Percentiles rank a stretch among this genome's conserved stretches.
phyloP scores from a whole-genome alignment of 2,113 vertebrate species.

The Noctilio leporinus region DNA sequence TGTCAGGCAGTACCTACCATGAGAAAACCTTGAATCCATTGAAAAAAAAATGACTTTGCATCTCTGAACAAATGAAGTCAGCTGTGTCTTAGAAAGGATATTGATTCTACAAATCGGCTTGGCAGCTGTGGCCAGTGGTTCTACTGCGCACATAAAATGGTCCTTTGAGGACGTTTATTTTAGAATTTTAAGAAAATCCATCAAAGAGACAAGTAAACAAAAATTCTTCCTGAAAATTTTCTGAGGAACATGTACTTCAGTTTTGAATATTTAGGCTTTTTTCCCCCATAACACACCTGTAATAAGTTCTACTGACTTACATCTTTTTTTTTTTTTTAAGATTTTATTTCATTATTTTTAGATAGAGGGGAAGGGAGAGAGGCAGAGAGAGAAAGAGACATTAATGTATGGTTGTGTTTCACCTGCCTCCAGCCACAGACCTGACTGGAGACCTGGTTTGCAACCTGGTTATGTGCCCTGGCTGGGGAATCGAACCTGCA shows the following conservation, averaged over 20 bases:
- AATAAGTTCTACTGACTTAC: not conserved
- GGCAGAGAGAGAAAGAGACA: too few relatives aligned
- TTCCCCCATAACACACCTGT: not conserved
- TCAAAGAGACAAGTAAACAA: not conserved
- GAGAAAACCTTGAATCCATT: not conserved
- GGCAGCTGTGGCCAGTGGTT: not conserved
- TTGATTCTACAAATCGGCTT: not conserved
- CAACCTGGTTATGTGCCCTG: too few relatives aligned
- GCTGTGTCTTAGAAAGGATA: not conserved
- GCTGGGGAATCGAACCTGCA: too few relatives aligned
- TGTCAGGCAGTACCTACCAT: not conserved
- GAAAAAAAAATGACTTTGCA: not conserved
- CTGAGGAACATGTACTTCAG: not conserved
- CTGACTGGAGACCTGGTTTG: too few relatives aligned
- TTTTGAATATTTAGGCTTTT: slow-evolving; percentile 35
- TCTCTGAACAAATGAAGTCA: not conserved
- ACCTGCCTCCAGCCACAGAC: too few relatives aligned
- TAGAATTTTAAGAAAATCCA: slow-evolving; percentile 9
- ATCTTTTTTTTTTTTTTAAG: not conserved
- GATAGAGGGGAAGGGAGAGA: too few relatives aligned
- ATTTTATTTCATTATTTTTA: too few relatives aligned
- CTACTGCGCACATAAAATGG: not conserved
- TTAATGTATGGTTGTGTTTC: too few relatives aligned
- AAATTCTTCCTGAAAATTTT: slow-evolving; percentile 9
- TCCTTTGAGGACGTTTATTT: slow-evolving; percentile 14